phyloP scores from a whole-genome alignment of 1,140 invertebrate genomes.

The Thereuonema tuberculata region DNA sequence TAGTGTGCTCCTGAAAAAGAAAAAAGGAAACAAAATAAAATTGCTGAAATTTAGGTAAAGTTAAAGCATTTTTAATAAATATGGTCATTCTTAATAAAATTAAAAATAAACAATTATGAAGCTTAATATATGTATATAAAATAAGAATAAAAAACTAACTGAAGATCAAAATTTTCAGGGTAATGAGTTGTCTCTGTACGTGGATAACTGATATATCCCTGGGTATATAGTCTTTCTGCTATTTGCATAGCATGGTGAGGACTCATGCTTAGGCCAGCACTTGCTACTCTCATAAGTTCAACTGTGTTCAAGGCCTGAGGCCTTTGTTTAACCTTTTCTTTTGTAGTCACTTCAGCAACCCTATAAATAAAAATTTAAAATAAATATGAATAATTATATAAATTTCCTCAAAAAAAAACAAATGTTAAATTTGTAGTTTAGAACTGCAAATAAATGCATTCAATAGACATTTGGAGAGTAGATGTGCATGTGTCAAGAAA shows the following conservation, averaged over 20 bases:
- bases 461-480: not conserved
- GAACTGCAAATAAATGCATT: not conserved
- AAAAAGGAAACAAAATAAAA: too few relatives aligned
- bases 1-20: too few relatives aligned
- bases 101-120: not conserved
- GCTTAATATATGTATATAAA: not conserved
- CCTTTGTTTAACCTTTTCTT: conserved; percentile 68
- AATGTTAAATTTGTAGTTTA: not conserved
- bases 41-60: too few relatives aligned
- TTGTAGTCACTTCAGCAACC: conserved; percentile 52
- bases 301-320: conserved; percentile 93
- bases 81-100: too few relatives aligned
- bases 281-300: conserved; percentile 89
- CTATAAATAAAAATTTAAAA: conserved; percentile 33
- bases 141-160: not conserved
- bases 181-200: conserved; percentile 95
- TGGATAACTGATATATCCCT: conserved; percentile 91
- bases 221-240: conserved; percentile 80
- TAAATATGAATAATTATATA: conserved; percentile 9
- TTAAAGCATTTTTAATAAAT: too few relatives aligned
- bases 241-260: conserved; percentile 95
- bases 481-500: too few relatives aligned
- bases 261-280: conserved; percentile 80
- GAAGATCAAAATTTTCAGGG: conserved; percentile 76
- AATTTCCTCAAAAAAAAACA: not conserved